phyloP scores from a whole-genome alignment of 2,797 vertebrate genomes.

The Trematomus bernacchii region DNA sequence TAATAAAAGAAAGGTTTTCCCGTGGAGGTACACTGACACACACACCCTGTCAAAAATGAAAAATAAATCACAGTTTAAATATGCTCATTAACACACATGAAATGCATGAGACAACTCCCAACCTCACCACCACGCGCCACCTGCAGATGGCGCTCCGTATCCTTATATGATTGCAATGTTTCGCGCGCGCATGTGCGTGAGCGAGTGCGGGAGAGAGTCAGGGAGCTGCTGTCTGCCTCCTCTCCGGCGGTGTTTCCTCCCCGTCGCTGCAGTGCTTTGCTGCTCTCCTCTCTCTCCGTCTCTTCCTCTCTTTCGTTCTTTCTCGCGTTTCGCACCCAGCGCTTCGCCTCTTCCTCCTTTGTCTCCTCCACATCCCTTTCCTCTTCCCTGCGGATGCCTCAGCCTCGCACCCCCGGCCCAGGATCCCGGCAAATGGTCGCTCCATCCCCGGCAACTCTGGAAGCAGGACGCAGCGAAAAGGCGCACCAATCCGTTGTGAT shows the following conservation, averaged over 20 bases:
- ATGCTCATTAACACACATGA: not conserved
- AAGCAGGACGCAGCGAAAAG: slow-evolving; percentile 74
- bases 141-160: slow-evolving; percentile 78
- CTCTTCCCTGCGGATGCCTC: slow-evolving; percentile 68
- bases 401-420: slow-evolving; percentile 58
- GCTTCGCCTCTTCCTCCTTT: slow-evolving; percentile 41
- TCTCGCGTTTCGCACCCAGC: slow-evolving; percentile 58
- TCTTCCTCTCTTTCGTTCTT: slow-evolving; percentile 35
- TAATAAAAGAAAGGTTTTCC: too few relatives aligned
- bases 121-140: not conserved
- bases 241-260: slow-evolving; percentile 69
- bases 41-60: not conserved
- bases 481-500: slow-evolving; percentile 65
- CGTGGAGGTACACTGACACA: not conserved
- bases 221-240: slow-evolving; percentile 75
- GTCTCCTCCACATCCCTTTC: slow-evolving; percentile 21
- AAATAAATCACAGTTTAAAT: not conserved
- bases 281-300: slow-evolving; percentile 41
- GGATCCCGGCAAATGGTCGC: slow-evolving; percentile 78
- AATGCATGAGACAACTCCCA: slow-evolving; percentile 20
- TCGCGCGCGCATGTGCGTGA: slow-evolving; percentile 37
- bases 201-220: slow-evolving; percentile 43
- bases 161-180: slow-evolving; percentile 29
- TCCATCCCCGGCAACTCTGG: slow-evolving; percentile 69
- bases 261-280: slow-evolving; percentile 79